A percentile compares a stretch with the other conserved stretches of the same genome.
Conservation (phyloP, 2,113 vertebrate genomes). For the Phrynosoma blainvillii region DNA sequence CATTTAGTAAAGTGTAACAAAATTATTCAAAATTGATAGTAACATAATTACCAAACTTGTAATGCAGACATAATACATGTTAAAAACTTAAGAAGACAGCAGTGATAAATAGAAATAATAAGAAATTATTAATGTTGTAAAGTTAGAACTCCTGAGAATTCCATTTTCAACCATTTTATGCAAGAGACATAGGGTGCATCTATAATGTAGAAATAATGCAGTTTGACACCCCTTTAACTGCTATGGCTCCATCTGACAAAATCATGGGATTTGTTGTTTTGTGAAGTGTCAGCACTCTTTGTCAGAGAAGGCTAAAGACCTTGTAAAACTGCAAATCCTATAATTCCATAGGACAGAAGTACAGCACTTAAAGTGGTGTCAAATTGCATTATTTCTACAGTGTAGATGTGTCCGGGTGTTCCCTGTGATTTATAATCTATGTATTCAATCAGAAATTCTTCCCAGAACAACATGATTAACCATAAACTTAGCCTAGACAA, state of each 20-base stretch:
- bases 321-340: too few relatives aligned
- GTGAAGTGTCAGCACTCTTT: too few relatives aligned
- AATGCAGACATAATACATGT: constrained; percentile 38
- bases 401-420: not conserved
- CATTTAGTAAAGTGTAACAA: constrained; percentile 41
- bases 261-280: too few relatives aligned
- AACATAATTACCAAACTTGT: constrained; percentile 41
- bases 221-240: too few relatives aligned
- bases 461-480: not conserved
- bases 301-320: too few relatives aligned
- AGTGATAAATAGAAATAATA: not conserved
- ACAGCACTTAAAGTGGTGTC: too few relatives aligned
- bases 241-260: too few relatives aligned
- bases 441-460: not conserved
- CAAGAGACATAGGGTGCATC: not conserved
- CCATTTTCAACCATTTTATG: not conserved
- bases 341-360: not conserved
- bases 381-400: too few relatives aligned
- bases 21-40: constrained; percentile 34
- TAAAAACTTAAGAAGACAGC: constrained; percentile 25
- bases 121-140: not conserved
- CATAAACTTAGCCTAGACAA: not conserved
- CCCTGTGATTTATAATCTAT: not conserved
- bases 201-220: too few relatives aligned
- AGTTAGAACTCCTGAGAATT: not conserved